Percentiles rank a stretch among this genome's conserved stretches.
These are phyloP conservation scores for Lasioglossum zephyrum DNA, from an alignment of 2,888 invertebrate species.

Conservation along the genomic window DNA sequence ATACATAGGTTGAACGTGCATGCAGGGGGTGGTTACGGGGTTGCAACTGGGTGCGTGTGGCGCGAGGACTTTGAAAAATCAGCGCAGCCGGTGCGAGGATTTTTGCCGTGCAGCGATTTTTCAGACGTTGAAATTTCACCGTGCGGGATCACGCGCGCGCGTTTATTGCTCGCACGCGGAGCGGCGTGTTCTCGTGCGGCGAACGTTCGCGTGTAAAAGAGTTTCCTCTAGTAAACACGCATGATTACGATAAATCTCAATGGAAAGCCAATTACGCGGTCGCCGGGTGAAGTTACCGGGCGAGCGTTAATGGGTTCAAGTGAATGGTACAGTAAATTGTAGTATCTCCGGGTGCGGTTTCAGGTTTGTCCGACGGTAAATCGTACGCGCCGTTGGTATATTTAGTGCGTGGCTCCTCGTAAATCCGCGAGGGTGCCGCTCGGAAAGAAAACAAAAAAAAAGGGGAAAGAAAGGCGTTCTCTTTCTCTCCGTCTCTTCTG, in stretches of 20 bases:
- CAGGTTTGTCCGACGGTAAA: conserved; percentile 67
- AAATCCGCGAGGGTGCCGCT: conserved; percentile 54
- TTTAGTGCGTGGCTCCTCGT: conserved; percentile 56
- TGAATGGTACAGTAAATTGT: conserved; percentile 73
- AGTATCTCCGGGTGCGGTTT: conserved; percentile 64
- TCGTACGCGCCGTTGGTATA: conserved; percentile 56
- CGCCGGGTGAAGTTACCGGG: conserved; percentile 61
- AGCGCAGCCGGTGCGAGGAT: background rate
- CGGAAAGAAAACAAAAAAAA: background rate
- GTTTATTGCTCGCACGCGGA: background rate
- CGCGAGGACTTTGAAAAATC: background rate
- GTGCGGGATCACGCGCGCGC: background rate
- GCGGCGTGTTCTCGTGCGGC: background rate
- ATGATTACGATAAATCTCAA: conserved; percentile 74
- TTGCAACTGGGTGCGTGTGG: background rate
- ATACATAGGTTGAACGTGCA: background rate
- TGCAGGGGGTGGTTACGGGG: background rate
- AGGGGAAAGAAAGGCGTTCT: background rate
- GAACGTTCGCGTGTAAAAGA: conserved; percentile 50
- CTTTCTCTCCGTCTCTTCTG: background rate
- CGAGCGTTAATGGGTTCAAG: conserved; percentile 72
- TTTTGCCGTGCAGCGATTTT: background rate
- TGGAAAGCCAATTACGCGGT: conserved; percentile 69
- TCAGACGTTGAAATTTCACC: background rate
- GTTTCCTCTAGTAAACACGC: conserved; percentile 55